Conservation (phyloP, 2,888 invertebrate genomes). For the Epicampocera succincta region DNA sequence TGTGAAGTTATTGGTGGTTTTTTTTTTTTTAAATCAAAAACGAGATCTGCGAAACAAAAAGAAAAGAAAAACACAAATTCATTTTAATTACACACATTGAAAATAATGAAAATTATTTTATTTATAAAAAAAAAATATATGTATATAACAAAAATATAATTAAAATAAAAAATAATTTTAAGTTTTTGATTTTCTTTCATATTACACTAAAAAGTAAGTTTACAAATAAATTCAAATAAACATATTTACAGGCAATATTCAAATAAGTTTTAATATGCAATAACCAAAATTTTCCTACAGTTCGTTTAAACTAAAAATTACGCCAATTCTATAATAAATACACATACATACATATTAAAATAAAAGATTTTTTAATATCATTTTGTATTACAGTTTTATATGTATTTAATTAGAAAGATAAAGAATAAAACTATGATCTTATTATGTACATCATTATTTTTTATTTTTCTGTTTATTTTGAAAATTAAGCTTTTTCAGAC, state of each 20-base stretch:
- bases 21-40: neutral
- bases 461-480: conserved; percentile 36
- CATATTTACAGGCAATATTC: conserved; percentile 36
- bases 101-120: conserved; percentile 51
- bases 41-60: neutral
- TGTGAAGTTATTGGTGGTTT: no score
- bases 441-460: conserved; percentile 61
- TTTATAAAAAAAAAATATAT: conserved; percentile 30
- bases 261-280: conserved; percentile 46
- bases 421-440: conserved; percentile 55
- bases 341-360: conserved; percentile 18
- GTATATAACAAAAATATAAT: conserved; percentile 26
- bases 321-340: conserved; percentile 39
- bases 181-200: conserved; percentile 28
- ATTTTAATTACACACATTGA: conserved; percentile 32
- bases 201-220: conserved; percentile 50
- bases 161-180: conserved; percentile 52
- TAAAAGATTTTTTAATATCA: conserved; percentile 37
- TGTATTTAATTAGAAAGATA: conserved; percentile 16
- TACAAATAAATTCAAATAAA: conserved; percentile 45
- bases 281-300: conserved; percentile 55
- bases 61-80: neutral
- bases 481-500: conserved; percentile 48
- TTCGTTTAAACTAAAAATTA: conserved; percentile 41
- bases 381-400: conserved; percentile 27